Conservation (phyloP, 2,797 vertebrate genomes). For the Hapalemur alaotrensis region DNA sequence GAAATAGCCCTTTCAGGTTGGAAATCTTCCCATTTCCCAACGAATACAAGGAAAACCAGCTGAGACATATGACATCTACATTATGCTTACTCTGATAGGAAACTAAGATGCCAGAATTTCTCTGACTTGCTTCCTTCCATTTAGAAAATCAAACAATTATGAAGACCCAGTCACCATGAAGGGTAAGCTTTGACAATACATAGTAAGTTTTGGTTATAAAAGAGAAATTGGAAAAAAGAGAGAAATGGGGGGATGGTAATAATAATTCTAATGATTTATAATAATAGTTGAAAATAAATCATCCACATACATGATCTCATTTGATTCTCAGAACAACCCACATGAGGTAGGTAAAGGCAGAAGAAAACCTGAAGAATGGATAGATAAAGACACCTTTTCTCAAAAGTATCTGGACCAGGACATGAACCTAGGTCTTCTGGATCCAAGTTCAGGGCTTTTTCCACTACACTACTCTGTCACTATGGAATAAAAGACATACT, state of each 20-base stretch:
- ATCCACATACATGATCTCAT: neutral
- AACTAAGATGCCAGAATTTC: neutral
- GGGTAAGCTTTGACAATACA: neutral
- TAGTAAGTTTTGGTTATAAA: neutral
- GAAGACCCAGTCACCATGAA: neutral
- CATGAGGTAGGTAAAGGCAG: neutral
- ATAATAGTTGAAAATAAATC: slow-evolving; percentile 4
- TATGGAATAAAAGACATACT: neutral
- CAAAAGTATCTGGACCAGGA: neutral
- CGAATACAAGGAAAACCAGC: slow-evolving; percentile 12
- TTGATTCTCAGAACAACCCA: neutral
- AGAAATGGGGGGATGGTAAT: neutral
- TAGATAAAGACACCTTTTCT: neutral
- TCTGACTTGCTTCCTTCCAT: slow-evolving; percentile 4
- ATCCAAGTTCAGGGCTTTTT: neutral
- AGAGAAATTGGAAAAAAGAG: neutral
- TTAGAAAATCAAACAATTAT: neutral
- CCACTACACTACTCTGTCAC: neutral
- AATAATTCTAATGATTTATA: slow-evolving; percentile 10
- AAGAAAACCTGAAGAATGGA: neutral
- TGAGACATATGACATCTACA: neutral
- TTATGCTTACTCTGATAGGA: neutral
- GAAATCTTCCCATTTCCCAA: neutral
- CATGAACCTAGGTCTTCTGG: neutral
- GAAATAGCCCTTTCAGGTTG: slow-evolving; percentile 7